Conservation (phyloP, 2,113 vertebrate genomes). For the Oenanthe oenanthe region DNA sequence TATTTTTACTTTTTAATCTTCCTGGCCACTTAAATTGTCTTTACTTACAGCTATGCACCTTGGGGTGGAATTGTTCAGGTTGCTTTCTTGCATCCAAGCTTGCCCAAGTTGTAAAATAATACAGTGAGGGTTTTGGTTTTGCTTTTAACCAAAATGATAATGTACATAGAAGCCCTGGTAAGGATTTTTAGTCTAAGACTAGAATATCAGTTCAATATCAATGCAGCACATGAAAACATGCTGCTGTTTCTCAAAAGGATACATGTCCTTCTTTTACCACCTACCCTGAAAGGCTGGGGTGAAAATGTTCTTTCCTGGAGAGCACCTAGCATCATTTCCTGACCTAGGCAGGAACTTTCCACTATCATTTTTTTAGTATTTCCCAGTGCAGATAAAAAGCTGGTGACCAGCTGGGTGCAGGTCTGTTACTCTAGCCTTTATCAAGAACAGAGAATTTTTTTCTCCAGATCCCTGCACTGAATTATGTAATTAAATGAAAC, state of each 20-base stretch:
- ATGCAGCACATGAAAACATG: not conserved
- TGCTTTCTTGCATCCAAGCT: not conserved
- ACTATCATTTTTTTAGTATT: not conserved
- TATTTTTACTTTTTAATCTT: not conserved
- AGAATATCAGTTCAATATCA: not conserved
- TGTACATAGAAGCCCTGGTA: not conserved
- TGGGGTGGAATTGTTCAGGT: not conserved
- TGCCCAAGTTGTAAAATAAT: not conserved
- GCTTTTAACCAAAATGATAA: not conserved
- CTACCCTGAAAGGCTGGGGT: not conserved
- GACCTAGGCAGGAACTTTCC: not conserved
- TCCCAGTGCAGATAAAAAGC: not conserved
- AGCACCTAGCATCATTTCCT: not conserved
- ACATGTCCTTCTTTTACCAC: not conserved
- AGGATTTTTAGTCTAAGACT: not conserved
- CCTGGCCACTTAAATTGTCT: not conserved
- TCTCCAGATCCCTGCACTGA: not conserved
- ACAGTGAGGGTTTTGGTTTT: accelerated
- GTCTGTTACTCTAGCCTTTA: not conserved
- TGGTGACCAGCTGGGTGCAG: not conserved
- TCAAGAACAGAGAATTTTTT: not conserved
- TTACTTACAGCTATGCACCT: not conserved
- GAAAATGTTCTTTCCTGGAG: not conserved
- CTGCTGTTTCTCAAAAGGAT: not conserved
- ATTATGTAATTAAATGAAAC: not conserved